These are phyloP conservation scores for Pollimyrus isidori DNA, from an alignment of 2,113 vertebrate genomes.

Conservation along the genomic window DNA sequence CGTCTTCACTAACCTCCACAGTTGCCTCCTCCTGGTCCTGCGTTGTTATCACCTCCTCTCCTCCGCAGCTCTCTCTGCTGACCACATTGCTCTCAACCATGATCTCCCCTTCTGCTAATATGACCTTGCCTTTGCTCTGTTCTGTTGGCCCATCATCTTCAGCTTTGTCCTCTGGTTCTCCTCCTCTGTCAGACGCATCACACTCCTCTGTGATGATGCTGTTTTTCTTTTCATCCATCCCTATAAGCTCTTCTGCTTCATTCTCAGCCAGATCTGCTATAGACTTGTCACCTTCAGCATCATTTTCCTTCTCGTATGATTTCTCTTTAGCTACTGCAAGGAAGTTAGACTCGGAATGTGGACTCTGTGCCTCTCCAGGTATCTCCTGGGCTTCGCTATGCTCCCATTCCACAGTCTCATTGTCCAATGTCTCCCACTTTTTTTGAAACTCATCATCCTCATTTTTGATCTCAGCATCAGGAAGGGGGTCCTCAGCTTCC, in stretches of 20 bases:
- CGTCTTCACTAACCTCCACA: background rate
- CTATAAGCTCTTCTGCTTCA: conserved; percentile 21
- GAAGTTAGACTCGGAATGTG: background rate
- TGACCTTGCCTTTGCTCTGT: background rate
- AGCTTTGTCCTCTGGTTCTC: conserved; percentile 18
- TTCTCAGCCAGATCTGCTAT: background rate
- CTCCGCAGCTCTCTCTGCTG: background rate
- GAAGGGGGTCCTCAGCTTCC: background rate
- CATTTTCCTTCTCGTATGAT: conserved; percentile 2
- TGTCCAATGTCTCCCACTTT: background rate
- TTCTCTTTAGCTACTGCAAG: conserved; percentile 4
- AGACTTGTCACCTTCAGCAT: background rate
- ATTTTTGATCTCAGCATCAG: conserved; percentile 7
- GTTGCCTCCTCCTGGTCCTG: background rate
- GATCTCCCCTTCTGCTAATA: background rate
- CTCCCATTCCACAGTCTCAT: background rate
- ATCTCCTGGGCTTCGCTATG: background rate
- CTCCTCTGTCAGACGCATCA: conserved; percentile 22
- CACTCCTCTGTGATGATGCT: conserved; percentile 31
- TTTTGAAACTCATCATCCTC: background rate
- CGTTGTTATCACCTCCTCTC: rapidly evolving
- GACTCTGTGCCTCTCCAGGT: background rate
- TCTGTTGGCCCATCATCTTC: conserved; percentile 16
- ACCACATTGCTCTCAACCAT: background rate
- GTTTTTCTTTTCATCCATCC: conserved; percentile 36